These are phyloP conservation scores for Amyelois transitella DNA, from an alignment of 1,140 invertebrate genomes.

Conservation along the genomic window DNA sequence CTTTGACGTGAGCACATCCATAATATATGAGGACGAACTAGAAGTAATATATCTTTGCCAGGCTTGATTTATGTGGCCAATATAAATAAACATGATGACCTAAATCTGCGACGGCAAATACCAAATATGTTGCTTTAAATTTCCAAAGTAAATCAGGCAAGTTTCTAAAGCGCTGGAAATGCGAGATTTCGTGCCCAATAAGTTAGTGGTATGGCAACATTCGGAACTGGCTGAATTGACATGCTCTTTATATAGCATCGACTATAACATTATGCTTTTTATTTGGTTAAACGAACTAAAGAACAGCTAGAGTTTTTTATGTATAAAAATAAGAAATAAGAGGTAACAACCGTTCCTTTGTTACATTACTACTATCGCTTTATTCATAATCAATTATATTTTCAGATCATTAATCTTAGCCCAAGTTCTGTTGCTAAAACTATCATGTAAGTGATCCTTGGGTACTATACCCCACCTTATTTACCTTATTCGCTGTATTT, in stretches of 20 bases:
- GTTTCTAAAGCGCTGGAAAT: slow-evolving; percentile 16
- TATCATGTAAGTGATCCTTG: too few relatives aligned
- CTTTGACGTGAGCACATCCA: background rate
- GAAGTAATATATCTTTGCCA: background rate
- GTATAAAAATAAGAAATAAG: too few relatives aligned
- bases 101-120: background rate
- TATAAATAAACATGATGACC: background rate
- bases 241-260: background rate
- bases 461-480: too few relatives aligned
- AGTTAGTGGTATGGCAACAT: slow-evolving; percentile 9
- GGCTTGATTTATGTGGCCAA: background rate
- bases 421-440: too few relatives aligned
- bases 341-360: too few relatives aligned
- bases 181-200: slow-evolving; percentile 4
- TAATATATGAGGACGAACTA: background rate
- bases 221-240: background rate
- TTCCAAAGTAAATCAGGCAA: slow-evolving; percentile 27
- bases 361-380: too few relatives aligned
- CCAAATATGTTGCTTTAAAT: slow-evolving; percentile 12
- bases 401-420: too few relatives aligned
- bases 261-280: background rate
- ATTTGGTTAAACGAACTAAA: background rate
- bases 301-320: too few relatives aligned
- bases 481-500: too few relatives aligned
- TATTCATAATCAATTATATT: too few relatives aligned